Base-by-base conservation (phyloP, 2,888 invertebrate genomes). In the Zaprionus bogoriensis region DNA sequence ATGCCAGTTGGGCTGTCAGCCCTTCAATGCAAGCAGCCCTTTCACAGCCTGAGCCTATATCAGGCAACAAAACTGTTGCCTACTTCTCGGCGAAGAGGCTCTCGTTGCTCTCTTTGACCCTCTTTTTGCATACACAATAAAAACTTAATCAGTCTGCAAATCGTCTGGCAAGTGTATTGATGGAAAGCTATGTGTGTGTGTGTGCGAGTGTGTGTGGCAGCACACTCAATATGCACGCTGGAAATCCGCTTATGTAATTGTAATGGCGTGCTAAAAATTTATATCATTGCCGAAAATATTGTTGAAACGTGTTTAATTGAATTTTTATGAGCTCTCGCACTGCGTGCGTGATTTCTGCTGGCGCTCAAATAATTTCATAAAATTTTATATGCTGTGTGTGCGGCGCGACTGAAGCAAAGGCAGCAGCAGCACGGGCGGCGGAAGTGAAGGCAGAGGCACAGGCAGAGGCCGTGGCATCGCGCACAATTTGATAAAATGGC, bases 271-370 rank as follows among this genome's bases (percentile, higher is more conserved):
- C 86, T 82, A 71, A 81, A 81, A 81, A 80, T 85, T 76, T 67
- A 80, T 82, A 76, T 85, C 65, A 79, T 65, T 79, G 79, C 78
- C 75, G 51, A 76, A 83, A 79, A 85, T 81, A 81, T 86, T 71
- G 80, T 71, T 55, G 74, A 79, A 79, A 81, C 86, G 86, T 81
- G 80, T 87, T 83, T 83, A 87, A 83, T 83, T 83, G 82, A 83
- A 86, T 86, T 82, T 86, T 83, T 86, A 82, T 82, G 83, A 77
- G 80, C 77, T 78, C 47, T 38, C 47, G 46, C 38, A 17, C 19
- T 44, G 53, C 28, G 58, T 74, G 77, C 66, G 64, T 68, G 74
- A 68, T 78, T 72, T 71, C 44, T 60, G 58, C 41, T 50, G 27
- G 17, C 50, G 58, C 47, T 44, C 51, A 42, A 69, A 79, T 79